Base-by-base conservation (phyloP, 2,888 invertebrate species). In the Carpatolechia fugitivella region DNA sequence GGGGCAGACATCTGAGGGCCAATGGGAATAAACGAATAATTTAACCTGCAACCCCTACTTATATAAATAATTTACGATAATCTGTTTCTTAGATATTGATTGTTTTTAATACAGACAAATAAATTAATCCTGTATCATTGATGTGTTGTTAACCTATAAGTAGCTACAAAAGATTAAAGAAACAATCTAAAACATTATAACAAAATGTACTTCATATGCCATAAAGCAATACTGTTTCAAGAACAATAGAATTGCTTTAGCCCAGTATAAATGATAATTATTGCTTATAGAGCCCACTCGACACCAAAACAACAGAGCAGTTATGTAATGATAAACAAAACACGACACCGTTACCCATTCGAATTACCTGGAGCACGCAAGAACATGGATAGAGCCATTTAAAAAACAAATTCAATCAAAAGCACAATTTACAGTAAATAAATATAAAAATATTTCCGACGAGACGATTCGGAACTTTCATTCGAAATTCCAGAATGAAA, bases 351-450 rank as follows among this genome's bases (percentile, higher is more conserved):
- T 16, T 29, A 13, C n/a, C n/a, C n/a, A 20, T 31, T 40, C 40
- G 24, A 55, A 47, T 62, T 82, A 90, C 89, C 88, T 80, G 85
- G 68, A 57, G 74, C 68, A 56, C 88, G 85, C 51, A 86, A 69
- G 52, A 89, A 80, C 78, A 84, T 82, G 5, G 90, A 90, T 57
- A 88, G 79, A 40, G 89, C 83, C 90, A 90, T 90, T 52, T 46
- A 11, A n/a, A 36, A 36, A 36, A 8, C 10, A 16, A 16, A n/a
- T 14, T 20, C 3, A n/a, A 36, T 20, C 35, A 35, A 24, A 24
- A 36, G 18, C 10, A 11, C 29, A 5, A 44, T 1, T 7, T 5
- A 6, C 20, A 7, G 29, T 13, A 29, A 50, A 50, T 36, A 36
- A 36, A 36, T 36, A 13, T 7, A 16, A 33, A 13, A 49, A 36